phyloP scores from a whole-genome alignment of 2,113 vertebrate species.

The Catharus minimus region DNA sequence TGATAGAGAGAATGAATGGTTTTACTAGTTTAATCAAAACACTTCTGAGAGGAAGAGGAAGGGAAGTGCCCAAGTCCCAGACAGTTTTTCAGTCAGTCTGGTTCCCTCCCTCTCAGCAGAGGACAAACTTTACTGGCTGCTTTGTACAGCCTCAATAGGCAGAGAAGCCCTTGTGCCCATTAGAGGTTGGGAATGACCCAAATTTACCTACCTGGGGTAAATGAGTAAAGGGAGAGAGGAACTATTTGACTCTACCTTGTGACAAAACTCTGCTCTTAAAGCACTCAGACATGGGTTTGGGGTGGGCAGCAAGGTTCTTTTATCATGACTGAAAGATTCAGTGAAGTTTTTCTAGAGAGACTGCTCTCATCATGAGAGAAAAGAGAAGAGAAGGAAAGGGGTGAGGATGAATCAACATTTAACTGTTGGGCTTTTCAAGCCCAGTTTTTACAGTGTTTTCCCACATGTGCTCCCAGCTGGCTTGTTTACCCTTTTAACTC shows the following conservation, averaged over 20 bases:
- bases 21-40: neutral
- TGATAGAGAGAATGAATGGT: neutral
- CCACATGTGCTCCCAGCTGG: neutral
- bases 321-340: neutral
- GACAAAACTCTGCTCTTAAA: neutral
- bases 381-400: neutral
- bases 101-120: neutral
- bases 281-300: neutral
- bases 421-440: neutral
- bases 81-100: neutral
- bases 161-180: neutral
- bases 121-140: neutral
- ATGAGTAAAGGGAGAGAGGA: neutral
- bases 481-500: neutral
- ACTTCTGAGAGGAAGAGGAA: neutral
- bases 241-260: neutral
- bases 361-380: neutral
- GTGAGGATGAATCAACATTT: neutral
- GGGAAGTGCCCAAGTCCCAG: neutral
- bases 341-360: neutral
- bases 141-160: neutral
- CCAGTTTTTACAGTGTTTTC: neutral
- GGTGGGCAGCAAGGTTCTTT: neutral
- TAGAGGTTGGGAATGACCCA: neutral
- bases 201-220: neutral